Percentiles rank a stretch among this genome's conserved stretches.
These are phyloP conservation scores for Chionomys nivalis DNA, from an alignment of 2,113 vertebrate genomes.

Conservation along the genomic window DNA sequence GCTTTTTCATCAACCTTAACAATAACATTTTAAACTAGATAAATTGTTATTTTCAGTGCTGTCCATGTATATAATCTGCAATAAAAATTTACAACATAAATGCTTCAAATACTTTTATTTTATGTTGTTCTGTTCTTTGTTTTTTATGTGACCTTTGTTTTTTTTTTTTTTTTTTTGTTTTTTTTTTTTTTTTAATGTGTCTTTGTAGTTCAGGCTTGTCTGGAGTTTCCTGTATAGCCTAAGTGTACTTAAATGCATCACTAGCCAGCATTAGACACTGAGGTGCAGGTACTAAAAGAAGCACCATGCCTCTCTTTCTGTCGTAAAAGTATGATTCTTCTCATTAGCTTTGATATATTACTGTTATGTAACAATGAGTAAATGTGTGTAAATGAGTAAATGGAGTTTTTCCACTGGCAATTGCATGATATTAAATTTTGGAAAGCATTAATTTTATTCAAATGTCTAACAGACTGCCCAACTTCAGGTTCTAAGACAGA, in stretches of 20 bases:
- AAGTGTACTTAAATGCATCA: no score
- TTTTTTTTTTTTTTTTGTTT: no score
- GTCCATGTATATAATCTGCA: background rate
- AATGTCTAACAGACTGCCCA: constrained; percentile 75
- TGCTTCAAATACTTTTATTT: background rate
- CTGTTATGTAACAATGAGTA: background rate
- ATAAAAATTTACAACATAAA: background rate
- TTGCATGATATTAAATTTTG: constrained; percentile 80
- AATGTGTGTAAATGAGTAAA: background rate
- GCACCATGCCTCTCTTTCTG: background rate
- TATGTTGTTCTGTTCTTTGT: background rate
- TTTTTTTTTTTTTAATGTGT: background rate
- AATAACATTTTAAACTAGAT: background rate
- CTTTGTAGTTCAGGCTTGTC: background rate
- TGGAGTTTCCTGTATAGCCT: background rate
- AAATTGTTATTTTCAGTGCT: background rate
- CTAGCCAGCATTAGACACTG: background rate
- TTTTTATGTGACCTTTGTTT: background rate
- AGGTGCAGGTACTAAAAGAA: background rate
- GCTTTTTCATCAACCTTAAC: no score
- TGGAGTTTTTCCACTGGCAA: constrained; percentile 17
- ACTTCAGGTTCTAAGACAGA: constrained; percentile 71
- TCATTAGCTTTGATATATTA: background rate
- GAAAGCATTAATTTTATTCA: constrained; percentile 84
- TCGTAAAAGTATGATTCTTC: background rate